Evolutionary conservation across 2,113 vertebrate genomes (phyloP), one percentile per base, ranked within the genome.

Genomic region (Eclectus roratus): DNA sequence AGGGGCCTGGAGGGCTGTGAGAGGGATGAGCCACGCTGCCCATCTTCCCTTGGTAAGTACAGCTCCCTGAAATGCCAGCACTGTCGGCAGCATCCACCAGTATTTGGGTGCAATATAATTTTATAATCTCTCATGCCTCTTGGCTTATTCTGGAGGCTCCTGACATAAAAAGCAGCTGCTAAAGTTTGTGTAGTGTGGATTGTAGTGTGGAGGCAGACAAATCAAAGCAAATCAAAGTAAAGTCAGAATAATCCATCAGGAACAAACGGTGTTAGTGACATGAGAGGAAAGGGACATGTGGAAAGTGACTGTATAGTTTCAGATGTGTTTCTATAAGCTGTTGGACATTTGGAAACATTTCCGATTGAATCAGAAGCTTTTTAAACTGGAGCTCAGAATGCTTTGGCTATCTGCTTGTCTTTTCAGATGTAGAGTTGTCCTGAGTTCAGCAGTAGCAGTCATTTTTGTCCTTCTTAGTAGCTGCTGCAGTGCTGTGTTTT

Each of bases 51-150:
- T 3, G 1, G 24, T 17, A 21, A 23, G 6, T 44, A 3, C n/a
- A n/a, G 1, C 8, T 29, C 13, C 19, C 12, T 4, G 4, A 2
- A 60, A 58, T 6, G 0, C 35, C 46, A 14, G 17, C 2, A 6
- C 39, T 39, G 37, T n/a, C 11, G 5, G 19, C 53, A 31, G 52
- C 6, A 4, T 28, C 65, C 46, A 18, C 46, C 29, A 2, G 46
- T 7, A 13, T 16, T 9, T 17, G 23, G 41, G 35, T 10, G 7
- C 41, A 58, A 58, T 58, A n/a, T n/a, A 11, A 20, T 53, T 74
- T 71, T 31, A 52, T 21, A 7, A 28, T 60, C 19, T 41, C 29
- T 72, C 23, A 1, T 10, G 21, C 46, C 29, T 52, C 81, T 76
- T 35, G 17, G 12, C 9, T 49, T 39, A 21, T 29, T 63, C 60